Conservation (phyloP, 2,113 vertebrate species). For the Pantherophis guttatus region DNA sequence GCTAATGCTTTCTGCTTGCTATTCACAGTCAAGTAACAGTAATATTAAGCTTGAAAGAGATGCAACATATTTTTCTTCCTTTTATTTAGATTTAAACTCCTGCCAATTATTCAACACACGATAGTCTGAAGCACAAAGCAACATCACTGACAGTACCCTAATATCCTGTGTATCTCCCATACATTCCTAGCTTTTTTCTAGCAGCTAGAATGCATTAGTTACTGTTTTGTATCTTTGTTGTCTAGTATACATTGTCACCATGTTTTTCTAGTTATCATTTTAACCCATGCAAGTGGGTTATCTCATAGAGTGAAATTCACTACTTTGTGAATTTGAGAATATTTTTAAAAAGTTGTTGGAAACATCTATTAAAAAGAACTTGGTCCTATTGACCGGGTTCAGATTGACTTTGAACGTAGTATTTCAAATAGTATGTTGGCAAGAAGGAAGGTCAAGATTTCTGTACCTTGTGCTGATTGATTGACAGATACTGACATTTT, state of each 20-base stretch:
- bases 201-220: background rate
- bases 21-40: background rate
- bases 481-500: background rate
- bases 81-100: background rate
- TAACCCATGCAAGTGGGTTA: background rate
- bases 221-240: background rate
- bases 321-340: background rate
- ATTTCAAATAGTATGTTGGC: background rate
- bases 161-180: background rate
- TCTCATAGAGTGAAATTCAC: background rate
- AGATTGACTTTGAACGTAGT: background rate
- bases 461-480: background rate
- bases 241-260: background rate
- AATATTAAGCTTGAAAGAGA: background rate
- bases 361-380: background rate
- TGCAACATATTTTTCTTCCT: background rate
- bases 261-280: background rate
- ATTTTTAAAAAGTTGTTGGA: background rate
- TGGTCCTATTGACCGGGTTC: background rate
- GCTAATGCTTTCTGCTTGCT: background rate
- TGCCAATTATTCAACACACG: background rate
- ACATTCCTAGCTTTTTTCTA: background rate
- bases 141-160: background rate
- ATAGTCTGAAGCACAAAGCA: background rate
- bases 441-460: background rate